Evolutionary conservation across 2,113 vertebrate species (phyloP), one percentile per base, ranked within the genome.

Genomic region (Menura novaehollandiae): DNA sequence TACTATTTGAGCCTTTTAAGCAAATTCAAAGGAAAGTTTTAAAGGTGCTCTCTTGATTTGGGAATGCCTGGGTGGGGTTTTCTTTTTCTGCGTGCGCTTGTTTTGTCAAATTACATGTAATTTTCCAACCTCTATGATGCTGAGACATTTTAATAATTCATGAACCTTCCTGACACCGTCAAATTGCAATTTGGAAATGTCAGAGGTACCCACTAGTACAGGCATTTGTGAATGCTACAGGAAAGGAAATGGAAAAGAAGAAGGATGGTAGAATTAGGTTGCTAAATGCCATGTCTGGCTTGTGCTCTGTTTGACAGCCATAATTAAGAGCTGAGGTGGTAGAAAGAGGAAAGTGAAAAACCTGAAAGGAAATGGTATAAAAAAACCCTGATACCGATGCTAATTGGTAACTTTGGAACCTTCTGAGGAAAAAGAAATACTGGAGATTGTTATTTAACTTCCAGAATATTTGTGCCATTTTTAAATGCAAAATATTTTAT

Each of bases 21-120:
- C 94, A 92, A 95, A 96, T 96, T 95, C 88, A 94, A 96, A 89
- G 83, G 80, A 75, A 95, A 96, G 94, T 94, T 95, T 97, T 96
- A 94, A 94, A 96, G 93, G 95, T 93, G 88, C 60, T 92, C 86
- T 93, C 96, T 92, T 92, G 83, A 93, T 93, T 93, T 96, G 95
- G 95, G 96, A 96, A 96, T 94, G 96, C 92, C 89, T 96, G 94
- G 96, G 91, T 89, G 92, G 93, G 92, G 92, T 86, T 94, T 94
- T 92, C 83, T 96, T 93, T 89, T 89, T 84, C 82, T 86, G 64
- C 41, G 44, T 84, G 64, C 3, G 7, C 83, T 80, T 94, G 93
- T 93, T 96, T 88, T 93, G 83, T 94, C 76, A 95, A 91, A 88
- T 94, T 81, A 60, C 30, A 89, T 72, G 69, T 79, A 74, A 93